Evolutionary conservation across 2,113 vertebrate species (phyloP).

Genomic region (Larimichthys polyactis): DNA sequence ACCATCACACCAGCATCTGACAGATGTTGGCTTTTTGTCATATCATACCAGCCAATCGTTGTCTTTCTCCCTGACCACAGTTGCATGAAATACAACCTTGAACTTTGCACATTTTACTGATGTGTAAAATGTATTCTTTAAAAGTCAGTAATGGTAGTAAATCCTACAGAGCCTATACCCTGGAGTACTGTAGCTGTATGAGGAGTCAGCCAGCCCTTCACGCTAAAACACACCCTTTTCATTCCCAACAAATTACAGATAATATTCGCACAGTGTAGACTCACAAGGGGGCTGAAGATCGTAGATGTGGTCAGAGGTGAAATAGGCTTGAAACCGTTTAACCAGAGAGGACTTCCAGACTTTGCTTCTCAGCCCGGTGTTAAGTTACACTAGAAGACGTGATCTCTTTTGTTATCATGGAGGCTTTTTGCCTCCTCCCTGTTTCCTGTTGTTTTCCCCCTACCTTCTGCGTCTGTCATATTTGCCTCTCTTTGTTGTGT

Average conservation of each 20-base stretch:
- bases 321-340: not conserved
- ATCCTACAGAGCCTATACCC: not conserved
- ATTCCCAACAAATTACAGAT: not conserved
- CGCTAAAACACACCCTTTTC: not conserved
- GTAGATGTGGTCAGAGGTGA: not conserved
- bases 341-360: not conserved
- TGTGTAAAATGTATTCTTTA: not conserved
- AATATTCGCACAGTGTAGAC: not conserved
- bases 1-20: not conserved
- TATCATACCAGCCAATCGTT: not conserved
- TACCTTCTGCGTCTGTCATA: no score
- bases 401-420: not conserved
- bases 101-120: not conserved
- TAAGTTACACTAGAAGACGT: not conserved
- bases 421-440: no score
- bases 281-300: not conserved
- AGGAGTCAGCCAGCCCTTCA: not conserved
- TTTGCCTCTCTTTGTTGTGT: no score
- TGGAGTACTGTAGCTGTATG: not conserved
- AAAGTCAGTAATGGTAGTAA: not conserved
- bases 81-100: not conserved
- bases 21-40: not conserved
- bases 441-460: no score
- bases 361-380: not conserved
- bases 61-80: not conserved